Conservation (phyloP, 2,888 invertebrate species). For the Prenolepis imparis region DNA sequence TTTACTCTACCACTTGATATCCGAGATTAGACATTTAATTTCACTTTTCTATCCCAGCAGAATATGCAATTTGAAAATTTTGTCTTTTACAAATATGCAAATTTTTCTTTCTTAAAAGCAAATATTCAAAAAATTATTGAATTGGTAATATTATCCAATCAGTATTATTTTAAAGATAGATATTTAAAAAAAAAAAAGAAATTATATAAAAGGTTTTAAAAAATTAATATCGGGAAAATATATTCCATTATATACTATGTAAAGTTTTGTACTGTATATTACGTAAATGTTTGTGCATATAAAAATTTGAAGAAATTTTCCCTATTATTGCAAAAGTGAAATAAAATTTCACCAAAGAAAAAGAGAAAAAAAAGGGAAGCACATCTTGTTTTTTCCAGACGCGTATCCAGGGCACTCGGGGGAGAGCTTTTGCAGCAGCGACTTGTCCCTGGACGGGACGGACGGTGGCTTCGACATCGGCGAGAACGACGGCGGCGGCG, state of each 20-base stretch:
- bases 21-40: neutral
- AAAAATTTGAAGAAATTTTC: neutral
- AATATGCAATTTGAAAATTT: neutral
- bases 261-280: neutral
- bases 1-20: conserved; percentile 20
- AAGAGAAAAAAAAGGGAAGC: neutral
- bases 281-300: neutral
- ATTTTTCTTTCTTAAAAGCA: neutral
- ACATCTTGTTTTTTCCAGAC: conserved; percentile 88
- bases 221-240: neutral
- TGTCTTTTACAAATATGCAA: neutral
- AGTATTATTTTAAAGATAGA: neutral
- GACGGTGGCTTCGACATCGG: conserved; percentile 96
- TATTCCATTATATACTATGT: neutral
- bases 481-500: conserved; percentile 91
- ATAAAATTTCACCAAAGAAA: neutral
- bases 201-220: neutral
- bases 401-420: conserved; percentile 94
- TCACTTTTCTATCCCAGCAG: neutral
- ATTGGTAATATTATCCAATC: neutral
- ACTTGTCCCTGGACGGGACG: conserved; percentile 94
- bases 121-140: neutral
- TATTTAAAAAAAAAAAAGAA: neutral
- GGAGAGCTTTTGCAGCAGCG: conserved; percentile 96
- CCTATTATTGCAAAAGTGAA: neutral